phyloP scores from a whole-genome alignment of 2,797 vertebrate genomes.

The Hippocampus kuda region DNA sequence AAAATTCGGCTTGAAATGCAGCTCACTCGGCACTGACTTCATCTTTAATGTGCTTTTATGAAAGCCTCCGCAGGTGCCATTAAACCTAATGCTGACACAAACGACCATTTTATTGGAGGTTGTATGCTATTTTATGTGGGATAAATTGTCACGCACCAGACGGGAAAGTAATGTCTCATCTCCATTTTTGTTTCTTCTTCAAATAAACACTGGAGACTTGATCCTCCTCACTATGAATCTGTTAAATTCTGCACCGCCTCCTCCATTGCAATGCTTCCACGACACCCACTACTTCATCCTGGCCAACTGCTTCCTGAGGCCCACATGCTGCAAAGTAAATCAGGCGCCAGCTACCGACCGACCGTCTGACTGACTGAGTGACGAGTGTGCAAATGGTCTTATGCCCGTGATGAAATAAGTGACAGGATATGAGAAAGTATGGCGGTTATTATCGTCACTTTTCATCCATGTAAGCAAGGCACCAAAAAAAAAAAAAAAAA shows the following conservation, averaged over 20 bases:
- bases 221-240: conserved; percentile 26
- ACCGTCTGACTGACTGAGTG: conserved; percentile 22
- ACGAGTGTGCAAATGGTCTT: conserved; percentile 9
- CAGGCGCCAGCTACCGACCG: conserved; percentile 16
- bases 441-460: conserved; percentile 2
- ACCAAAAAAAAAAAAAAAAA: background rate
- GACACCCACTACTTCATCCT: conserved; percentile 53
- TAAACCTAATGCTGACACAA: background rate
- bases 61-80: background rate
- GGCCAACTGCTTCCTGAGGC: conserved; percentile 49
- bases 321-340: conserved; percentile 50
- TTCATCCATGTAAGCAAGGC: background rate
- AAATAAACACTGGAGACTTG: conserved; percentile 24
- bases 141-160: background rate
- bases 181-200: conserved; percentile 1
- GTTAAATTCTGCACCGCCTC: conserved; percentile 35
- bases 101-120: background rate
- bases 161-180: background rate
- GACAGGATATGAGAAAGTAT: conserved; percentile 4
- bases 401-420: conserved; percentile 8
- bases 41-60: background rate
- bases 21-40: background rate
- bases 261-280: conserved; percentile 39
- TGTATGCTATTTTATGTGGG: background rate
- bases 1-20: background rate